Percentiles rank a stretch among this genome's conserved stretches.
Conservation (phyloP, 2,888 invertebrate species). For the Drosophila formosana region DNA sequence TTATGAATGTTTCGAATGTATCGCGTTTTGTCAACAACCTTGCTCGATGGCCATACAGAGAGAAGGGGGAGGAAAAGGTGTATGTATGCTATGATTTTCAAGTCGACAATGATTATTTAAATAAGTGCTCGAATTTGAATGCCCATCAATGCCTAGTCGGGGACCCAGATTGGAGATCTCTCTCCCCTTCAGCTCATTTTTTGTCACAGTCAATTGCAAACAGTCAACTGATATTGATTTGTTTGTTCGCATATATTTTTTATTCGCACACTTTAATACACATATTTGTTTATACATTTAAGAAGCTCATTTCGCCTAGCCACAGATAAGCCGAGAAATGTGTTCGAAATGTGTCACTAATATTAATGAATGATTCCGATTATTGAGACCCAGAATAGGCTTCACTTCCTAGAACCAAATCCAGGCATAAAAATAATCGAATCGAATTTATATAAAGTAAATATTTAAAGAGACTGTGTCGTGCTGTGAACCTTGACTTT, state of each 20-base stretch:
- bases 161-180: not conserved
- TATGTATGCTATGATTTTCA: not conserved
- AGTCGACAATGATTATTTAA: slow-evolving; percentile 15
- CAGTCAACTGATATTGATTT: slow-evolving; percentile 2
- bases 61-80: not conserved
- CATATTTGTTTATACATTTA: slow-evolving; percentile 17
- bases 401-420: not conserved
- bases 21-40: slow-evolving; percentile 12
- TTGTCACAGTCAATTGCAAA: slow-evolving; percentile 7
- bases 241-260: slow-evolving; percentile 3
- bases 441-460: not conserved
- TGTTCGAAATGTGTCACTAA: slow-evolving; percentile 28
- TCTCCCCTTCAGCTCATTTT: not conserved
- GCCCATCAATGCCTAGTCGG: slow-evolving; percentile 4
- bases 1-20: slow-evolving; percentile 21
- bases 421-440: too few species aligned
- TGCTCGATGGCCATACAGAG: slow-evolving; percentile 1
- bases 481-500: slow-evolving; percentile 1
- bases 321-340: slow-evolving; percentile 43
- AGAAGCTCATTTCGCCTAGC: not conserved
- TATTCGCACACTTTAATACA: not conserved
- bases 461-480: not conserved
- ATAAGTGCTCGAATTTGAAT: slow-evolving; percentile 2
- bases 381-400: not conserved
- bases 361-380: slow-evolving; percentile 33